phyloP scores from a whole-genome alignment of 2,797 vertebrate species.

The Eulemur albifrons region DNA sequence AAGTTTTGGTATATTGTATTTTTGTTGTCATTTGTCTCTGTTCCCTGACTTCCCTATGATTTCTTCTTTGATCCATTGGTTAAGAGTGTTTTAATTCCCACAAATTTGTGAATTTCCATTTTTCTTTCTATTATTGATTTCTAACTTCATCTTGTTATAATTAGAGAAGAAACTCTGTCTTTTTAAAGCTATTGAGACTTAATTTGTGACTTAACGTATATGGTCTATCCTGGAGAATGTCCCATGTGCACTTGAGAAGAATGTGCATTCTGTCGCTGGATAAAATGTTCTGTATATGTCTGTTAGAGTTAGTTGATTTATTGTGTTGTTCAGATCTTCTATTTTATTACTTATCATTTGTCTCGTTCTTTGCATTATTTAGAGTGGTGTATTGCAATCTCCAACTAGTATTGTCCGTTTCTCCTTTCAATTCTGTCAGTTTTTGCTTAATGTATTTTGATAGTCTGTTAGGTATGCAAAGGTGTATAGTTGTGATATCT shows the following conservation, averaged over 20 bases:
- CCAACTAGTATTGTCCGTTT: not conserved
- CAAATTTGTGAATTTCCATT: not conserved
- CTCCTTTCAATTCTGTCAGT: not conserved
- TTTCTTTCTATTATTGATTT: not conserved
- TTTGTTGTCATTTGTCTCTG: not conserved
- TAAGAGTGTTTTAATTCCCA: not conserved
- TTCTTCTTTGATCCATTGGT: not conserved
- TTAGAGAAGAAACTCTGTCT: not conserved
- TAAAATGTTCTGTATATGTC: not conserved
- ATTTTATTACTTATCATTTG: not conserved
- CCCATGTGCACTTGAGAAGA: not conserved
- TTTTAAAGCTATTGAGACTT: not conserved
- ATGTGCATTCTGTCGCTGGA: not conserved
- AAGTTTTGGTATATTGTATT: not conserved
- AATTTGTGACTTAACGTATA: not conserved
- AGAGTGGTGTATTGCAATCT: not conserved
- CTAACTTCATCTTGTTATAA: not conserved
- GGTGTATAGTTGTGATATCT: not conserved
- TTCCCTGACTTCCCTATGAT: not conserved
- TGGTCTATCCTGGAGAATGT: not conserved
- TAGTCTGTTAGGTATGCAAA: not conserved
- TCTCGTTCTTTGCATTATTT: not conserved
- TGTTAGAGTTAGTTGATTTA: slow-evolving; percentile 21
- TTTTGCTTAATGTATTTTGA: not conserved
- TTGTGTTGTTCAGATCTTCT: not conserved